Evolutionary conservation across 2,113 vertebrate genomes (phyloP), one percentile per base, ranked within the genome.

Genomic region (Myiozetetes cayanensis): DNA sequence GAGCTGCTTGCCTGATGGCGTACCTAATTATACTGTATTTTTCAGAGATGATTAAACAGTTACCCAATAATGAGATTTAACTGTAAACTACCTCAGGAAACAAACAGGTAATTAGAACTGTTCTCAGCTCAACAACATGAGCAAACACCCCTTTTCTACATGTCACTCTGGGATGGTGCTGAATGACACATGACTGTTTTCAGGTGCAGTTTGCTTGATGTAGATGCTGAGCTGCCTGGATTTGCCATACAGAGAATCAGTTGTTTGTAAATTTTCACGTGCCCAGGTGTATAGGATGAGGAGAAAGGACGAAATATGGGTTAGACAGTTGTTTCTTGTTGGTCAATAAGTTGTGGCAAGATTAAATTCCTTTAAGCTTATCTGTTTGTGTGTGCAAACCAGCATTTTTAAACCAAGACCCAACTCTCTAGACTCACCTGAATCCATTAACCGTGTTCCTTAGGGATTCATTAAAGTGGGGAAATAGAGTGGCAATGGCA

Each of bases 31-130:
- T 14, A 63, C 39, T 78, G 85, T 68, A 52, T 84, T 71, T 95
- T 95, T 81, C 67, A 74, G 72, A 96, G 86, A 65, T 94, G 76
- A 92, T 95, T 89, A 90, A 95, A 85, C 83, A 96, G 83, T 81
- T 92, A 67, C 23, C 44, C 62, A 84, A 24, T 96, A 96, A 94
- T 95, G 90, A 95, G 85, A 73, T 82, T 81, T 83, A 90, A 66
- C 68, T 93, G 72, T 93, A 95, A 96, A 90, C 85, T 68, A 72
- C 56, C 1, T 9, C 65, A 92, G 83, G 61, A 41, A 72, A 93
- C 70, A 47, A 55, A 1, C 1, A 86, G 65, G 83, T 86, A 93
- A 92, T 92, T 94, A 92, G 92, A 72, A 75, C 49, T 78, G 22
- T 90, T 95, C 68, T 95, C 72, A 37, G 47, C 6, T 75, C 65